phyloP scores from a whole-genome alignment of 2,888 invertebrate genomes.

The Drosophila mimetica region DNA sequence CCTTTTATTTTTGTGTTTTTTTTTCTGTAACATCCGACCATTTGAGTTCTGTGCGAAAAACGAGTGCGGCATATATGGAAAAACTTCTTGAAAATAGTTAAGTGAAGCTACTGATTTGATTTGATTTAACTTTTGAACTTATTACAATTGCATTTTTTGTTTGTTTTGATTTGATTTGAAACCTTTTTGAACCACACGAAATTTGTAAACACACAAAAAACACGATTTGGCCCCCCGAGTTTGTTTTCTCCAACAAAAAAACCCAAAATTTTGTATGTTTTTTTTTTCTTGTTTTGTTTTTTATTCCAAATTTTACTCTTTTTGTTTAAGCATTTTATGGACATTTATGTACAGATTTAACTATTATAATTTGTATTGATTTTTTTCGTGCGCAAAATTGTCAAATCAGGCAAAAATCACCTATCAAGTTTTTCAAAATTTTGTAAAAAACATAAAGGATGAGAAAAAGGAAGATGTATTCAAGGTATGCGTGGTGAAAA shows the following conservation, averaged over 20 bases:
- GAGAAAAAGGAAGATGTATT: conserved; percentile 1
- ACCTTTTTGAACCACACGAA: conserved; percentile 39
- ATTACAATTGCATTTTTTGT: conserved; percentile 27
- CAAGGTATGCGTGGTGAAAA: conserved; percentile 17
- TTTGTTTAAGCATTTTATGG: conserved; percentile 59
- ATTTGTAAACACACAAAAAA: conserved; percentile 55
- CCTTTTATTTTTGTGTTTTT: conserved; percentile 27
- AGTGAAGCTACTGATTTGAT: conserved; percentile 27
- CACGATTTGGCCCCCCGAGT: conserved; percentile 71
- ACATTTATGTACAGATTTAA: conserved; percentile 36
- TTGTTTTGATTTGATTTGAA: conserved; percentile 29
- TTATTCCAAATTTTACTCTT: conserved; percentile 54
- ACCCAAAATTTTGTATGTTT: conserved; percentile 49
- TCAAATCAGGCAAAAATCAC: conserved; percentile 50
- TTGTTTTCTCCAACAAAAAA: conserved; percentile 60
- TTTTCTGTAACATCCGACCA: conserved; percentile 18
- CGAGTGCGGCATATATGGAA: conserved; percentile 71
- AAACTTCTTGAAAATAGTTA: conserved; percentile 84
- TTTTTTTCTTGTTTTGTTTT: conserved; percentile 48
- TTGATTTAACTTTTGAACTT: conserved; percentile 34
- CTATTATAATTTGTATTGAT: conserved; percentile 34
- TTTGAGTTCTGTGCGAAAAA: conserved; percentile 49
- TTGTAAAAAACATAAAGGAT: neutral
- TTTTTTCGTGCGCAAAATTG: conserved; percentile 54
- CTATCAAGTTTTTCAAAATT: conserved; percentile 20